Conservation (phyloP, 2,113 vertebrate genomes). For the Pelusios castaneus region DNA sequence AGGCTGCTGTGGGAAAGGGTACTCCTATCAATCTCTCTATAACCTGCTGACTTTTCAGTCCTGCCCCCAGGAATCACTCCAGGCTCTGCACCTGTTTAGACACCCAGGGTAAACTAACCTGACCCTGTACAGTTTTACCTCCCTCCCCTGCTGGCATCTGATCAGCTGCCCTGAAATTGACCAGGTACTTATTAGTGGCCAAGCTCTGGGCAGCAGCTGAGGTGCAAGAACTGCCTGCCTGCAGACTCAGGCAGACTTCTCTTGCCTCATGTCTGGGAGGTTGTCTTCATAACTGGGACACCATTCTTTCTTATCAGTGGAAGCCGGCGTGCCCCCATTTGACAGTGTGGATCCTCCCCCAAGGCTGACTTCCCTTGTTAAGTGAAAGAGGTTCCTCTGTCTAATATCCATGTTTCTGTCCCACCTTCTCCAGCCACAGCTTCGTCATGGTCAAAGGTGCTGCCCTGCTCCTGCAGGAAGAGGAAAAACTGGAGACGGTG, state of each 20-base stretch:
- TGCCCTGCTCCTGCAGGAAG: constrained; percentile 84
- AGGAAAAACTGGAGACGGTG: constrained; percentile 26
- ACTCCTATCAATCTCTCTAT: background rate
- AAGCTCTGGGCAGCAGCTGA: background rate
- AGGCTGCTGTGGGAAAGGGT: background rate
- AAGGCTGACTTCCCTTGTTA: background rate
- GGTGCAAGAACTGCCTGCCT: background rate
- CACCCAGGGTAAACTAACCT: background rate
- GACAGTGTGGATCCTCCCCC: background rate
- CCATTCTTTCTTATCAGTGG: background rate
- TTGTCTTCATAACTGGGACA: background rate
- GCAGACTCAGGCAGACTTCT: background rate
- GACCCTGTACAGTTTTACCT: background rate
- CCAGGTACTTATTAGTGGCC: background rate
- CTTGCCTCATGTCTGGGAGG: background rate
- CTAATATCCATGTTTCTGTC: background rate
- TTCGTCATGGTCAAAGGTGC: constrained; percentile 93
- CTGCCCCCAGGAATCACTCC: background rate
- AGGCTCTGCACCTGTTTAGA: background rate
- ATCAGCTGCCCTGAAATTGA: background rate
- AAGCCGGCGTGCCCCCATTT: background rate
- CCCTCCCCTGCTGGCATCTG: background rate
- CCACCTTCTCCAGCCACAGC: constrained; percentile 5
- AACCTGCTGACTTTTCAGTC: background rate
- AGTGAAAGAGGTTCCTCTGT: background rate